Evolutionary conservation across 2,113 vertebrate genomes (phyloP), one percentile per base, ranked within the genome.

Genomic region (Tauraco erythrolophus): DNA sequence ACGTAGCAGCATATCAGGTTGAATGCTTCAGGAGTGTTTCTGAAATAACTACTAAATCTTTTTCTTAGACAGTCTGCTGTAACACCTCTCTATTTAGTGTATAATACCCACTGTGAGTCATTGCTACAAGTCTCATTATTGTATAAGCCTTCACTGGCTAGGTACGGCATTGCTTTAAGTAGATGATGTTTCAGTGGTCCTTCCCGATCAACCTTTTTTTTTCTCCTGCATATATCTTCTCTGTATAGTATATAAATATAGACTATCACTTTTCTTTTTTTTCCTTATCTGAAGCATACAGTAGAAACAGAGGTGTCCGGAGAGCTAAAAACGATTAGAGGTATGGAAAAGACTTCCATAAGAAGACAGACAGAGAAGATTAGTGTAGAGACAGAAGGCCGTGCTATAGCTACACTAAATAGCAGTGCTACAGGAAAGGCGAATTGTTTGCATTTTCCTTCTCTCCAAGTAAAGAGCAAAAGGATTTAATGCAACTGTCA

Each of bases 41-140:
- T 96, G 96, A 94, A 98, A 93, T 91, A 93, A 87, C 79, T 75
- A 16, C 61, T 93, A 56, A 84, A 71, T 88, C 95, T 97, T 88
- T 66, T 90, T 37, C 70, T 72, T 69, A 54, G 71, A 51, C 60
- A 91, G 24, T 53, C 88, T 95, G 80, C 82, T 94, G 12, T 79
- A 94, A 91, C 72, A 80, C 77, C 86, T 97, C 69, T 92, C 61
- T 89, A n/a, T 94, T 96, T 94, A 95, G 82, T 86, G 84, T 91
- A 69, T 91, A 96, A 92, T 93, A 69, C 56, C 70, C 27, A 17
- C 56, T 84, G 69, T 70, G 95, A 91, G n/a, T 68, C 10, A 2
- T 79, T 95, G 86, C 65, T 91, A 61, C 74, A 89, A 95, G 81
- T 96, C 84, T 94, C 45, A 82, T 92, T 92, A 91, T 84, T 95